A percentile compares a stretch with the other conserved stretches of the same genome.
These are phyloP conservation scores for Podargus strigoides DNA, from an alignment of 2,797 vertebrate species.

Conservation along the genomic window DNA sequence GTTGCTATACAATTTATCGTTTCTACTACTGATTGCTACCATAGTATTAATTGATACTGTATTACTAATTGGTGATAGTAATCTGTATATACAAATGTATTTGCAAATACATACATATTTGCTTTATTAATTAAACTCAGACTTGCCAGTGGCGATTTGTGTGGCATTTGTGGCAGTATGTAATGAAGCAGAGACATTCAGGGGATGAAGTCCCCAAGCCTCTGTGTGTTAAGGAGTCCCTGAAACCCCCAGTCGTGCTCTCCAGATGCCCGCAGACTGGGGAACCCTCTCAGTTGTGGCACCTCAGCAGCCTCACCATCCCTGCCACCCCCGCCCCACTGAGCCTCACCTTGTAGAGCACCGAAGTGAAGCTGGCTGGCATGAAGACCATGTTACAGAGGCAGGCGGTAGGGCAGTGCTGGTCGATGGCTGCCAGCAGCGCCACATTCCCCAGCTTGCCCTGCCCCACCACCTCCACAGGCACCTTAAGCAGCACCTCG, in stretches of 20 bases:
- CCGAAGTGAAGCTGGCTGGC: constrained; percentile 89
- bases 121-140: not conserved
- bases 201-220: not conserved
- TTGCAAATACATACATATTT: not conserved
- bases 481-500: constrained; percentile 84
- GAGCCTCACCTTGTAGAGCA: constrained; percentile 87
- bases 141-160: not conserved
- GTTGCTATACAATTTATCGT: not conserved
- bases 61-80: not conserved
- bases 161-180: not conserved
- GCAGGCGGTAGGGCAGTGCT: constrained; percentile 85
- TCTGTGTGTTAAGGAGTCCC: fast-evolving
- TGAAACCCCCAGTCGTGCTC: fast-evolving
- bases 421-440: constrained; percentile 84
- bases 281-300: fast-evolving
- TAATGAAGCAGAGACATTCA: not conserved
- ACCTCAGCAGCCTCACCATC: fast-evolving
- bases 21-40: not conserved
- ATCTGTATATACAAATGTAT: too few relatives aligned
- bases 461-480: constrained; percentile 83
- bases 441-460: constrained; percentile 82
- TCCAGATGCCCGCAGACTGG: fast-evolving
- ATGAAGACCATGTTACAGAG: constrained; percentile 89
- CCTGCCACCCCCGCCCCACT: fast-evolving
- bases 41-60: not conserved